Evolutionary conservation across 2,797 vertebrate species (phyloP).

Genomic region (Podarcis siculus): DNA sequence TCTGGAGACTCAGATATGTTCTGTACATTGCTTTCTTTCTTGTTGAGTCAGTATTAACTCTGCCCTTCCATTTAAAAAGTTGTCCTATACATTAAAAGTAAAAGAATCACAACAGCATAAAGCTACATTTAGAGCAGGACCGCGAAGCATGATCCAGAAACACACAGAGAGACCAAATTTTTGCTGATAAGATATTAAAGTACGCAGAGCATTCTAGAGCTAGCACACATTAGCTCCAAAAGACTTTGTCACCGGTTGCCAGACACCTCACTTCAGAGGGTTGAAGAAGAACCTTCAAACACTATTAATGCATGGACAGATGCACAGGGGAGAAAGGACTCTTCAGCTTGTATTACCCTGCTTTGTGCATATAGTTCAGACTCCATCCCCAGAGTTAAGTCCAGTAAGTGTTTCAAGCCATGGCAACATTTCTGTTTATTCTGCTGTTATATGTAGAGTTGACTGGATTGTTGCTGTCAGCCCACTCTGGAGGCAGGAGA

Average conservation of each 20-base stretch:
- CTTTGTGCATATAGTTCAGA: neutral
- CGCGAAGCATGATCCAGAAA: neutral
- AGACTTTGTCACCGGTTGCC: neutral
- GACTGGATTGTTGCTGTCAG: neutral
- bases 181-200: neutral
- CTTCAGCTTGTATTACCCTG: neutral
- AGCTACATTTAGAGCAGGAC: neutral
- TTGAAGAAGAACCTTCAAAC: neutral
- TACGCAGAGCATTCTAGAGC: neutral
- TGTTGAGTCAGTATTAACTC: neutral
- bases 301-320: neutral
- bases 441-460: neutral
- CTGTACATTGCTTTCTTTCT: neutral
- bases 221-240: neutral
- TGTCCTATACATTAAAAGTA: neutral
- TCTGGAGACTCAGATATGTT: neutral
- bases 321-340: neutral
- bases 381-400: neutral
- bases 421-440: neutral
- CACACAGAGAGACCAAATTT: too few relatives aligned
- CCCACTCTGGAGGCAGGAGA: neutral
- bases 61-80: neutral
- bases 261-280: neutral
- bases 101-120: neutral
- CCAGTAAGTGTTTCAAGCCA: neutral